These are phyloP conservation scores for Heliconius cydno DNA, from an alignment of 2,888 invertebrate genomes.

Conservation along the genomic window DNA sequence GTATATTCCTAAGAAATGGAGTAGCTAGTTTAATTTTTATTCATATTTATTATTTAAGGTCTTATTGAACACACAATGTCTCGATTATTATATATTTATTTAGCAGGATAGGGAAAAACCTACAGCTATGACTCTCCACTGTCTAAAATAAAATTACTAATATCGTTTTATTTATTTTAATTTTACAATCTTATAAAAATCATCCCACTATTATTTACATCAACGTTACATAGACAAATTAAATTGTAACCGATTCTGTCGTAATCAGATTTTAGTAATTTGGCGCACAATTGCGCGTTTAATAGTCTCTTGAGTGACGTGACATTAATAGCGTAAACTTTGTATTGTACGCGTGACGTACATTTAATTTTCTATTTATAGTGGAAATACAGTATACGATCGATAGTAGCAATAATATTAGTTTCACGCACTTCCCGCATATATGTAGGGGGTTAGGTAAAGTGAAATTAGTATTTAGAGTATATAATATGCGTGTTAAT, in stretches of 20 bases:
- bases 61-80: not conserved
- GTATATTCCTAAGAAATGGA: slow-evolving; percentile 72
- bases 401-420: not conserved
- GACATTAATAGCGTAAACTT: slow-evolving; percentile 23
- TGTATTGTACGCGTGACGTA: not conserved
- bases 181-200: not conserved
- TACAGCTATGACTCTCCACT: too few species aligned
- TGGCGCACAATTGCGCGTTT: slow-evolving; percentile 12
- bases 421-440: not conserved
- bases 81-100: not conserved
- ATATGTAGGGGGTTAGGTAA: too few species aligned
- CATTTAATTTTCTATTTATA: slow-evolving; percentile 8
- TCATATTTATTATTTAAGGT: not conserved
- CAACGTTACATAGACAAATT: not conserved
- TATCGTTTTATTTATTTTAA: not conserved
- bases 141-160: too few species aligned
- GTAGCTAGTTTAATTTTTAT: not conserved
- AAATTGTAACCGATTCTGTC: slow-evolving; percentile 9
- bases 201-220: not conserved
- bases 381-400: not conserved
- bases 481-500: too few species aligned
- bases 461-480: too few species aligned
- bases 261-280: slow-evolving; percentile 27
- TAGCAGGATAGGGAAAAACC: too few species aligned
- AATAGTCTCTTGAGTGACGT: slow-evolving; percentile 30